Base-by-base conservation (phyloP, 1,140 invertebrate species). In the Schlechtendalia chinensis region DNA sequence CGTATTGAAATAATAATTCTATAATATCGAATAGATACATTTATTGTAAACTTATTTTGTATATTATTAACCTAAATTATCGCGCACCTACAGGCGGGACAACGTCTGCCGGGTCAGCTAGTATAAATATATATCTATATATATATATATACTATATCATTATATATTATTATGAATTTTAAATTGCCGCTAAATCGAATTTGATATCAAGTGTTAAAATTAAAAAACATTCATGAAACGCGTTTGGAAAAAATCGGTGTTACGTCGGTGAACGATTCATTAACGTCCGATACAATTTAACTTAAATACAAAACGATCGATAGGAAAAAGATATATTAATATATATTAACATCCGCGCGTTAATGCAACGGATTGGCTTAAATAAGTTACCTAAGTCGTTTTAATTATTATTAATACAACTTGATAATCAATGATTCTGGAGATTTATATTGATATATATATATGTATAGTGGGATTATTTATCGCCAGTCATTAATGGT, bases 371-470 rank as follows among this genome's bases (percentile, higher is more conserved):
- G 19, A 72, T 72, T 72, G 1, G 5, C 24, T 27, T 53, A 54
- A n/a, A 72, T n/a, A 29, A 72, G 53, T 54, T 29, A 5, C 4
- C 10, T 72, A 19, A 54, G 19, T 54, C 11, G 10, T 54, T 29
- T 72, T 72, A n/a, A 32, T n/a, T 8, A 72, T 72, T 53, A 54
- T 27, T 71, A 53, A 71, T 71, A n/a, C 17, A 71, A n/a, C 22
- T 71, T 45, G 50, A 71, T n/a, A 27, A 53, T 53, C 67, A 50
- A 71, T 50, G 45, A 69, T 10, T 69, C 47, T 10, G 17, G 6
- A 17, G 5, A 24, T 71, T 22, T n/a, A n/a, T 8, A 39, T 39
- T 39, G 3, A 4, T 8, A 39, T 39, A 39, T 39, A 39, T 39
- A 39, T 39, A 39, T 39, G 8, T 39, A 19, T 54, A 58, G 12